Percentiles rank a stretch among this genome's conserved stretches.
These are phyloP conservation scores for Empidonax alnorum DNA, from an alignment of 2,113 vertebrate genomes.

Conservation along the genomic window DNA sequence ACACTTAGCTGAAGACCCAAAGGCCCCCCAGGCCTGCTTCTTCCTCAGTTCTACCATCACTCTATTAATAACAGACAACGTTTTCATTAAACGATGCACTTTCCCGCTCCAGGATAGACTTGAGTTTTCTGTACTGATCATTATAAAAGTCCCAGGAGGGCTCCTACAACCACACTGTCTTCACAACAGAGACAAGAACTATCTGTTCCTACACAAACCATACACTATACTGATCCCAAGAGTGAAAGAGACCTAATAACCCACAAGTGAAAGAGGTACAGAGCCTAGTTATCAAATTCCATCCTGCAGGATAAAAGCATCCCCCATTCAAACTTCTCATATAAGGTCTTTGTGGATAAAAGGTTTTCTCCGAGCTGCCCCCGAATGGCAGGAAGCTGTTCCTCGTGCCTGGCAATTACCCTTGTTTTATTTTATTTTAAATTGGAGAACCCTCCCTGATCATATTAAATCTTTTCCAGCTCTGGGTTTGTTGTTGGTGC, in stretches of 20 bases:
- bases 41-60: slow-evolving; percentile 67
- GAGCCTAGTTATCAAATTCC: slow-evolving; percentile 66
- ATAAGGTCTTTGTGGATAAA: slow-evolving; percentile 51
- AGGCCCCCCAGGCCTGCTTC: slow-evolving; percentile 57
- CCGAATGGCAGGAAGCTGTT: slow-evolving; percentile 32
- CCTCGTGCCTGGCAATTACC: slow-evolving; percentile 36
- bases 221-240: slow-evolving; percentile 54
- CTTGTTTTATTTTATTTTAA: slow-evolving; percentile 13
- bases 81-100: slow-evolving; percentile 72
- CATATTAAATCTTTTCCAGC: not conserved
- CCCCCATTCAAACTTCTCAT: slow-evolving; percentile 48
- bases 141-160: slow-evolving; percentile 65
- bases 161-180: slow-evolving; percentile 69
- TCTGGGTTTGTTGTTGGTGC: not conserved
- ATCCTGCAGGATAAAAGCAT: slow-evolving; percentile 62
- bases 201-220: slow-evolving; percentile 63
- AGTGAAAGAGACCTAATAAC: slow-evolving; percentile 63
- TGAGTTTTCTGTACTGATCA: slow-evolving; percentile 69
- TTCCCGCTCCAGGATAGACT: slow-evolving; percentile 69
- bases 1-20: slow-evolving; percentile 75
- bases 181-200: slow-evolving; percentile 70
- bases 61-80: slow-evolving; percentile 72
- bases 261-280: slow-evolving; percentile 50
- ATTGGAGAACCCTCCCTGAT: not conserved
- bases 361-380: slow-evolving; percentile 40